Conservation (phyloP, 2,113 vertebrate species). For the Isichthys henryi region DNA sequence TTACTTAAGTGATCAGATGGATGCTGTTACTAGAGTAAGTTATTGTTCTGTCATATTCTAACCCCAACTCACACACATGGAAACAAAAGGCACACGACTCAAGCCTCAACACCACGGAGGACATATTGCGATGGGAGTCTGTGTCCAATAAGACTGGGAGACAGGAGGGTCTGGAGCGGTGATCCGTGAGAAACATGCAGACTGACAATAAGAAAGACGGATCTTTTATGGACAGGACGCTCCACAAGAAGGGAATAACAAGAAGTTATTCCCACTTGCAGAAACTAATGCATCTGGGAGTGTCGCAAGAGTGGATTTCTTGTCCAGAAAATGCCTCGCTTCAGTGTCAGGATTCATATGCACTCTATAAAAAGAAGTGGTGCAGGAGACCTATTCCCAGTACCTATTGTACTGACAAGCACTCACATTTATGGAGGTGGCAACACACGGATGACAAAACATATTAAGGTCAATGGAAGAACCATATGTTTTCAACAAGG, state of each 20-base stretch:
- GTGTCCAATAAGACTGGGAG: slow-evolving; percentile 2
- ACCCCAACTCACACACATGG: background rate
- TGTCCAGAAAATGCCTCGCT: background rate
- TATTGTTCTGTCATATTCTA: background rate
- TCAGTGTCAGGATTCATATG: background rate
- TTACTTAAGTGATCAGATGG: slow-evolving; percentile 9
- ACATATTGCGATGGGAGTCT: background rate
- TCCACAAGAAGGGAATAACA: background rate
- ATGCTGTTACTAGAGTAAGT: slow-evolving; percentile 6
- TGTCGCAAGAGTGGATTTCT: background rate
- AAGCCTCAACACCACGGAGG: background rate
- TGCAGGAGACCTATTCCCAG: background rate
- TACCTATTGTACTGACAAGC: background rate
- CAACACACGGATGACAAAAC: background rate
- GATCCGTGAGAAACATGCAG: background rate
- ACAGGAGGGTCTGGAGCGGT: background rate
- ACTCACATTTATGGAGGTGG: background rate
- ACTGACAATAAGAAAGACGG: background rate
- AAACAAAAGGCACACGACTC: slow-evolving; percentile 8
- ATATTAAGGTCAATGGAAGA: slow-evolving; percentile 16
- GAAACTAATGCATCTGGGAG: background rate
- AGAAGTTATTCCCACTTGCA: background rate
- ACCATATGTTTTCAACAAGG: background rate
- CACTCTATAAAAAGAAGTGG: background rate
- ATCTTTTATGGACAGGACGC: background rate